Percentiles rank a stretch among this genome's conserved stretches.
Conservation (phyloP, 1,140 invertebrate genomes). For the Micrasema longulum region DNA sequence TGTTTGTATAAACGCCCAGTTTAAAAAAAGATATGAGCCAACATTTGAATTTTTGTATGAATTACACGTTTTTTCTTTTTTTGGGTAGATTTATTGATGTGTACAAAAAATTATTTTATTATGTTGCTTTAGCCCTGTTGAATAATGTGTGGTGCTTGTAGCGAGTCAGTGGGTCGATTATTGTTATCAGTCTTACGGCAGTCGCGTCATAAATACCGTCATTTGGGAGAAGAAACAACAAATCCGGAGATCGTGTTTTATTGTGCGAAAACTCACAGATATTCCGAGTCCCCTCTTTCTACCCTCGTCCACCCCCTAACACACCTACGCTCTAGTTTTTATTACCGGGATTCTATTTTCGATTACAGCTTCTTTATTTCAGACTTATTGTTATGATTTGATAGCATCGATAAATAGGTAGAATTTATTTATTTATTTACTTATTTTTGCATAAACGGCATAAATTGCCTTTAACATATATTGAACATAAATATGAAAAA, state of each 20-base stretch:
- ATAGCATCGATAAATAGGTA: no score
- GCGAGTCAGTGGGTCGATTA: conserved; percentile 37
- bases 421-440: no score
- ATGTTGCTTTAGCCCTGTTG: no score
- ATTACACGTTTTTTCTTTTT: no score
- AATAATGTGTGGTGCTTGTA: background rate
- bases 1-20: no score
- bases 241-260: conserved; percentile 54
- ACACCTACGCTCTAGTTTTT: conserved; percentile 1
- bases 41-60: no score
- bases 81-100: no score
- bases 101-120: no score
- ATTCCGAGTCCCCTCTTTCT: conserved; percentile 6
- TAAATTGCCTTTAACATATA: no score
- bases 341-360: conserved; percentile 32
- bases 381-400: conserved; percentile 22
- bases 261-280: conserved; percentile 55
- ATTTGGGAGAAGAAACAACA: conserved; percentile 53
- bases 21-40: no score
- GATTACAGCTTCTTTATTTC: conserved; percentile 31
- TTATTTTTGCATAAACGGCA: no score
- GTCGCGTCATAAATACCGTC: conserved; percentile 55
- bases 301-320: background rate
- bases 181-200: conserved; percentile 54
- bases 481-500: no score